A percentile compares a stretch with the other conserved stretches of the same genome.
These are phyloP conservation scores for Xenopus tropicalis DNA, from an alignment of 2,113 vertebrate genomes.

Conservation along the genomic window DNA sequence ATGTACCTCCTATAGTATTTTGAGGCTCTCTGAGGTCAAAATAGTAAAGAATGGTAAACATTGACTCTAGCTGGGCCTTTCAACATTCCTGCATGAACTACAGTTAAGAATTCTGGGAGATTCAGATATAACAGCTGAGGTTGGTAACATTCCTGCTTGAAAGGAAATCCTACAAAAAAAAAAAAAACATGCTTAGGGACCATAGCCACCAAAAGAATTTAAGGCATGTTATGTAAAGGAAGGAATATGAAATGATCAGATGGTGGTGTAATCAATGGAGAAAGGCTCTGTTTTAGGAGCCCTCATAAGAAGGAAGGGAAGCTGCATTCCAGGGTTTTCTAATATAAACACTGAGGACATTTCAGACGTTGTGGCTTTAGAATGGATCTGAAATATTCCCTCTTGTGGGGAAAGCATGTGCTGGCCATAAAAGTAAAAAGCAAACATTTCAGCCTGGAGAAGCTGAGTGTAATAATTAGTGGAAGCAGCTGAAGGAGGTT, in stretches of 20 bases:
- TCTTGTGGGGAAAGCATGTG: constrained; percentile 4
- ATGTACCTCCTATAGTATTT: too few species aligned
- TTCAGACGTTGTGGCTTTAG: constrained; percentile 21
- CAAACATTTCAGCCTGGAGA: not conserved
- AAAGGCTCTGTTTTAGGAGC: constrained; percentile 12
- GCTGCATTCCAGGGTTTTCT: constrained; percentile 32
- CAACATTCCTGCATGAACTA: too few species aligned
- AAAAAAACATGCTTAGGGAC: not conserved
- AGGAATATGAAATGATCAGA: constrained; percentile 31
- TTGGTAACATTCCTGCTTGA: too few species aligned
- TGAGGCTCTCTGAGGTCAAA: too few species aligned
- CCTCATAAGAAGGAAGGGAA: constrained; percentile 25
- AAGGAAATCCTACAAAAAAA: constrained; percentile 3
- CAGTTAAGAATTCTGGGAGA: too few species aligned
- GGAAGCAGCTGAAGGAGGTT: too few species aligned
- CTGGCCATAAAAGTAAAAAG: constrained; percentile 9
- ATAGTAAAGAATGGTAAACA: too few species aligned
- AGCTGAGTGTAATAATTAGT: too few species aligned
- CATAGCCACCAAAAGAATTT: constrained; percentile 30
- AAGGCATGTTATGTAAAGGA: constrained; percentile 28
- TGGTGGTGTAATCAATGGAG: constrained; percentile 31
- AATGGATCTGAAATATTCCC: constrained; percentile 20
- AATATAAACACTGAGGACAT: constrained; percentile 36
- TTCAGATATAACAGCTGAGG: too few species aligned
- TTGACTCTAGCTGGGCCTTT: too few species aligned